Conservation (phyloP, 2,113 vertebrate genomes). For the Triplophysa dalaica region DNA sequence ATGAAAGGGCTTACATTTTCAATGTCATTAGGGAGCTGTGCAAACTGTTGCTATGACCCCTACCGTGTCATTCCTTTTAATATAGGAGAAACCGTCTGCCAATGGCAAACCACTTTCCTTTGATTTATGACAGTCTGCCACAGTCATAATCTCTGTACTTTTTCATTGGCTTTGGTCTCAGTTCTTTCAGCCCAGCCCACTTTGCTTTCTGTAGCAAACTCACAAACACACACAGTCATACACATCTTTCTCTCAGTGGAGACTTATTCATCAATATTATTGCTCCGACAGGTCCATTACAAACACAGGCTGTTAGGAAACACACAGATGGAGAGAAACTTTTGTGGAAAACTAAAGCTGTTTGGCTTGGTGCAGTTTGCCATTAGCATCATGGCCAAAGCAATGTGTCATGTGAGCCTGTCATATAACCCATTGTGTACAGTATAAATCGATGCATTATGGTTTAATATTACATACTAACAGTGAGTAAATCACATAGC, state of each 20-base stretch:
- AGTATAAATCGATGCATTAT: constrained; percentile 23
- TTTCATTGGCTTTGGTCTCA: constrained; percentile 56
- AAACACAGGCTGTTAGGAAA: constrained; percentile 60
- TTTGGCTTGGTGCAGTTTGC: constrained; percentile 30
- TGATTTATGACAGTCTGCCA: constrained; percentile 62
- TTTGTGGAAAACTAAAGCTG: constrained; percentile 59
- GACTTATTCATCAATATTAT: constrained; percentile 75
- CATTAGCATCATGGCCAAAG: constrained; percentile 51
- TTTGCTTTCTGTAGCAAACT: constrained; percentile 27
- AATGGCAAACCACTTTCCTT: constrained; percentile 35
- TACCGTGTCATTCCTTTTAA: constrained; percentile 2
- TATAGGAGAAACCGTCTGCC: constrained; percentile 23
- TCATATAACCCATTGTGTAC: neutral
- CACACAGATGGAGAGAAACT: constrained; percentile 59
- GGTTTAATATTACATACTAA: constrained; percentile 6
- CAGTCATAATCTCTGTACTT: constrained; percentile 58
- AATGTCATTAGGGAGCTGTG: constrained; percentile 13
- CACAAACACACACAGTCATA: constrained; percentile 27
- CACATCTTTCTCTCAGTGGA: constrained; percentile 51
- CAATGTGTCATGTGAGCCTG: neutral
- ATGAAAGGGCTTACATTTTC: constrained; percentile 13
- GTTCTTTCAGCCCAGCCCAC: constrained; percentile 46
- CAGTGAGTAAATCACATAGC: neutral
- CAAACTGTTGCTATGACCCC: constrained; percentile 12
- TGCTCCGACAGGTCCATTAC: constrained; percentile 74